Conservation (phyloP, 2,888 invertebrate genomes). For the Mimumesa dahlbomi region DNA sequence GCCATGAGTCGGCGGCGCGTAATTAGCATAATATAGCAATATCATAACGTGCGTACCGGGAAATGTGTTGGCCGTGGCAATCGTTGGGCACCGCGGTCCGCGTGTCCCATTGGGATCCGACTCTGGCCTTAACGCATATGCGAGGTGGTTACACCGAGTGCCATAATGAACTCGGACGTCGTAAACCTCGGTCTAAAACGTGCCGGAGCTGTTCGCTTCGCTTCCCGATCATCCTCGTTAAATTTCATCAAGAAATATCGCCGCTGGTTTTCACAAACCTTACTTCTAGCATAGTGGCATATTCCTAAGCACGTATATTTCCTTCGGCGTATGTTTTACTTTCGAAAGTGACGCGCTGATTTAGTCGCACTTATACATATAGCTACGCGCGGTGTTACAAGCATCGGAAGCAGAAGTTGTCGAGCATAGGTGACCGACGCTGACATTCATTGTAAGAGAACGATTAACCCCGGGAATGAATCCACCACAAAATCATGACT, state of each 20-base stretch:
- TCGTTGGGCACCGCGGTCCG: conserved; percentile 56
- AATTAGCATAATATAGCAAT: conserved; percentile 78
- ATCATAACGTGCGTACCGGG: conserved; percentile 71
- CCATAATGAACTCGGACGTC: conserved; percentile 59
- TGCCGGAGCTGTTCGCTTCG: conserved; percentile 10
- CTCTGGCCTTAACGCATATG: conserved; percentile 59
- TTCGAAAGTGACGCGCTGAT: too few relatives aligned
- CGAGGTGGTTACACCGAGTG: conserved; percentile 55
- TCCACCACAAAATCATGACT: conserved; percentile 47
- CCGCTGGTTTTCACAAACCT: too few relatives aligned
- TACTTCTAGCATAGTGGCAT: too few relatives aligned
- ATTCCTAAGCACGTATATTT: too few relatives aligned
- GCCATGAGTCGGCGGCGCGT: conserved; percentile 67
- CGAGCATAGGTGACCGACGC: too few relatives aligned
- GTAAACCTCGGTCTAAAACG: conserved; percentile 44
- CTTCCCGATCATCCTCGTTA: conserved; percentile 16
- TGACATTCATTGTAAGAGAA: conserved; percentile 35
- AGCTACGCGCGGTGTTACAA: too few relatives aligned
- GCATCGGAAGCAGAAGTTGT: too few relatives aligned
- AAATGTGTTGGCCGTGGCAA: conserved; percentile 62
- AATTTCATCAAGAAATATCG: conserved; percentile 11
- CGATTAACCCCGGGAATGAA: conserved; percentile 54
- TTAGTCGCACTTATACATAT: too few relatives aligned
- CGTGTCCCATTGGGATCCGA: conserved; percentile 59
- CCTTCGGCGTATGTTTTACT: too few relatives aligned